Evolutionary conservation across 2,888 invertebrate species (phyloP).

Genomic region (Andrena minutula): DNA sequence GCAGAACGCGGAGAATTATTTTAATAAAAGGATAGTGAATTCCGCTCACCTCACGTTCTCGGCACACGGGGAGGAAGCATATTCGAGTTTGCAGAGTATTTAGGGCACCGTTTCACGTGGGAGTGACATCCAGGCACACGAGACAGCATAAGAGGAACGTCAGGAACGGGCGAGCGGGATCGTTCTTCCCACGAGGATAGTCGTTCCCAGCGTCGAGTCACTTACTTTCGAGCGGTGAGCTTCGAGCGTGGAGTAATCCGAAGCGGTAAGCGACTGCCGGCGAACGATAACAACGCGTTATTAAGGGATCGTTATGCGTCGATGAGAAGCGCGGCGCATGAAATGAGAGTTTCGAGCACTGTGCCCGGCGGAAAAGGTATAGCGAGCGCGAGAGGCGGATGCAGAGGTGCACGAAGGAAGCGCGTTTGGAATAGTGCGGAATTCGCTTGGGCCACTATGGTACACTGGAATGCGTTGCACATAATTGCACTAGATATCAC

Average conservation of each 20-base stretch:
- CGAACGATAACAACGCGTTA: slow-evolving; percentile 58
- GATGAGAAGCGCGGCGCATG: slow-evolving; percentile 22
- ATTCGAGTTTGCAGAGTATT: slow-evolving; percentile 30
- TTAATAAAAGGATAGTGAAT: slow-evolving; percentile 1
- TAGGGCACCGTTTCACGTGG: slow-evolving; percentile 1
- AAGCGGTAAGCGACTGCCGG: slow-evolving; percentile 48
- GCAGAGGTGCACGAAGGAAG: slow-evolving; percentile 23
- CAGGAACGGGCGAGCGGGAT: slow-evolving; percentile 15
- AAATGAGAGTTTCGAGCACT: slow-evolving; percentile 43
- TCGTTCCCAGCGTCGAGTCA: slow-evolving; percentile 34
- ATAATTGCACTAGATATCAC: slow-evolving; percentile 58
- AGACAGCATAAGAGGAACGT: slow-evolving; percentile 31
- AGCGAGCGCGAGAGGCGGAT: slow-evolving; percentile 16
- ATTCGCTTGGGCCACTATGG: slow-evolving; percentile 30
- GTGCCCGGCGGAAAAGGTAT: slow-evolving; percentile 47
- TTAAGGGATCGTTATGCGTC: slow-evolving; percentile 48
- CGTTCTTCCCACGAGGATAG: slow-evolving; percentile 52
- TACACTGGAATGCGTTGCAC: slow-evolving; percentile 38
- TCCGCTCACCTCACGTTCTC: slow-evolving; percentile 55
- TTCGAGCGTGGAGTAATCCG: slow-evolving; percentile 42
- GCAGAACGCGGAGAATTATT: not conserved
- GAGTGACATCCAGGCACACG: slow-evolving; percentile 37
- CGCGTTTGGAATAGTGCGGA: slow-evolving; percentile 27
- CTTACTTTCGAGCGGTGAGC: slow-evolving; percentile 34
- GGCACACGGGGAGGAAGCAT: slow-evolving; percentile 47